Evolutionary conservation across 1,140 invertebrate species (phyloP), one percentile per base, ranked within the genome.

Genomic region (Drosophila gunungcola): DNA sequence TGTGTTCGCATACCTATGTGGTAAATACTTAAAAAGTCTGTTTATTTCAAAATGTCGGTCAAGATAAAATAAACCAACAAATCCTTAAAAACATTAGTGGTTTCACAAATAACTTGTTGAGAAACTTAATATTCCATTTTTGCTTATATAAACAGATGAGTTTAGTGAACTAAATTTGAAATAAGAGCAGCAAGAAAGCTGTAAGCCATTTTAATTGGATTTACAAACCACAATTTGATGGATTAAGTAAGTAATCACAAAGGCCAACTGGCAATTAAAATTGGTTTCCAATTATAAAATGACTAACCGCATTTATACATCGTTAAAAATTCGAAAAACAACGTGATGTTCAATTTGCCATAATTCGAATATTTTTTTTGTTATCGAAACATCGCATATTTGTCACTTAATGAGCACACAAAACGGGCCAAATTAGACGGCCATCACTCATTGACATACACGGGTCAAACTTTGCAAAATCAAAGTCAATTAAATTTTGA

Each of bases 401-500:
- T 80, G 73, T 52, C 80, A 77, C 65, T 72, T 69, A 84, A 85
- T 84, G 73, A 85, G 45, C 48, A 41, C 36, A 29, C 54, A 69
- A 67, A 76, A 46, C 55, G 56, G 46, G 45, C 13, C 67, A 81
- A 85, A 86, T 86, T 85, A 85, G 78, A 49, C 58, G 54, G 61
- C 25, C 45, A 67, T 54, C 32, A 32, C 21, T 65, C 42, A 55
- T 25, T 49, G 49, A 45, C 55, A 61, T 34, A 39, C 55, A 61
- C 27, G 34, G 29, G 57, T 55, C 46, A 53, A 74, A 70, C 52
- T 80, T 64, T 85, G 64, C 54, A 73, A 73, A 84, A 74, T 78
- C 82, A 74, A 81, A 85, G 73, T 85, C 82, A 85, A 85, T 85
- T 85, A 81, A 86, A 78, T 86, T 85, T 81, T 78, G 74, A 81